These are phyloP conservation scores for Drosophila paucipuncta DNA, from an alignment of 2,888 invertebrate species.

Conservation along the genomic window DNA sequence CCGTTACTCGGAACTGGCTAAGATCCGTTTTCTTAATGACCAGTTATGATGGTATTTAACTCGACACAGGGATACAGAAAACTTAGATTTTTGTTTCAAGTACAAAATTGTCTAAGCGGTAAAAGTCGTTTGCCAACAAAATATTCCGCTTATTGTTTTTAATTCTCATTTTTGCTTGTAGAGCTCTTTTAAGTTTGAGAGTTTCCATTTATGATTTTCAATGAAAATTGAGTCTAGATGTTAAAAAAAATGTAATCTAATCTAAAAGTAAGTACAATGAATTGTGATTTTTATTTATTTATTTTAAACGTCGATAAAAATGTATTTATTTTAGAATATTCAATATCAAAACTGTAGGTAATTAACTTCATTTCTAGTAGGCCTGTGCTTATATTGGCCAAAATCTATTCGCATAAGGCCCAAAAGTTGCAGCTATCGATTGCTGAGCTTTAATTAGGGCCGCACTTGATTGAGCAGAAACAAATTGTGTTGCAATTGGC, in stretches of 20 bases:
- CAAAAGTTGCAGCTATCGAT: constrained; percentile 39
- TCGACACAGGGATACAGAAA: background rate
- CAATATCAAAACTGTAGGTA: background rate
- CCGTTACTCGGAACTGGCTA: background rate
- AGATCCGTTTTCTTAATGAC: background rate
- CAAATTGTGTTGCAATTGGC: constrained; percentile 55
- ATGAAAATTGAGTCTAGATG: background rate
- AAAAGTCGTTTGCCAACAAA: background rate
- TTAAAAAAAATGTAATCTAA: background rate
- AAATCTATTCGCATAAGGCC: constrained; percentile 15
- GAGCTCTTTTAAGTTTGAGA: background rate
- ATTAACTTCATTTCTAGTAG: background rate
- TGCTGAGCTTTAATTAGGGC: constrained; percentile 44
- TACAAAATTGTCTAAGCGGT: background rate
- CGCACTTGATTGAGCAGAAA: constrained; percentile 61
- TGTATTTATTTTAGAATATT: background rate
- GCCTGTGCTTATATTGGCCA: background rate
- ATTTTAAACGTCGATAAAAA: background rate
- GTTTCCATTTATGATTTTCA: background rate
- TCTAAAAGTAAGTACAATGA: background rate
- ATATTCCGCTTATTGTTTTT: background rate
- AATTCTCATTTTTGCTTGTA: background rate
- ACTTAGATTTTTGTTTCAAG: background rate
- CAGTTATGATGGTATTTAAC: background rate
- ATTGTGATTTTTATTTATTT: background rate